Evolutionary conservation across 2,888 invertebrate genomes (phyloP), one percentile per base, ranked within the genome.

Genomic region (Drosophila ezoana): DNA sequence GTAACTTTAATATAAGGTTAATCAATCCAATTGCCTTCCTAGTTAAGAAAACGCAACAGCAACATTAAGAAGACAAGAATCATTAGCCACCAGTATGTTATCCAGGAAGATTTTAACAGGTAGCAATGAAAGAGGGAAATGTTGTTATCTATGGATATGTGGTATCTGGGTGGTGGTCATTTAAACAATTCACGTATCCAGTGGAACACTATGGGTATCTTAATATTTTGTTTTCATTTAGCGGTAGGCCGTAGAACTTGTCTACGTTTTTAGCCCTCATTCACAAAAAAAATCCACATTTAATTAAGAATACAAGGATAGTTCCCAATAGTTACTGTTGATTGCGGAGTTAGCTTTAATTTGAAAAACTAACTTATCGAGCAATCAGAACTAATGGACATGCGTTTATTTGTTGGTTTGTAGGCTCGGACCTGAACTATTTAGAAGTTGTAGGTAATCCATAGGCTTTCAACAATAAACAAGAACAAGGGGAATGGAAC

Each of bases 271-370:
- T 8, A 38, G 3, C 38, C 38, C 2, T 14, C 38, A 13, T 38
- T 14, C 38, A 38, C 8, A 38, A 13, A 13, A 38, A 38, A 14
- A 14, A 38, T n/a, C n/a, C n/a, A n/a, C n/a, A n/a, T n/a, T n/a
- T 38, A 38, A 38, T n/a, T 38, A n/a, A 38, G n/a, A 38, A 38
- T 38, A 38, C 38, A 38, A 38, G 38, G 38, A 38, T n/a, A 38
- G 38, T 38, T 38, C 38, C 6, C 38, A n/a, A 14, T 37, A 37
- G 37, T 11, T 37, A 13, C 37, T 37, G 9, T 4, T 37, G n/a
- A 37, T 37, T 37, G 37, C 13, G 37, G 37, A 10, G 37, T 37
- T 37, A 13, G 13, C 4, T 35, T 13, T 35, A 38, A 38, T 38
- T n/a, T 38, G 38, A 38, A 38, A 14, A 38, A 6, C 6, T 8